Evolutionary conservation across 2,113 vertebrate species (phyloP), one percentile per base, ranked within the genome.

Genomic region (Pteropus alecto): DNA sequence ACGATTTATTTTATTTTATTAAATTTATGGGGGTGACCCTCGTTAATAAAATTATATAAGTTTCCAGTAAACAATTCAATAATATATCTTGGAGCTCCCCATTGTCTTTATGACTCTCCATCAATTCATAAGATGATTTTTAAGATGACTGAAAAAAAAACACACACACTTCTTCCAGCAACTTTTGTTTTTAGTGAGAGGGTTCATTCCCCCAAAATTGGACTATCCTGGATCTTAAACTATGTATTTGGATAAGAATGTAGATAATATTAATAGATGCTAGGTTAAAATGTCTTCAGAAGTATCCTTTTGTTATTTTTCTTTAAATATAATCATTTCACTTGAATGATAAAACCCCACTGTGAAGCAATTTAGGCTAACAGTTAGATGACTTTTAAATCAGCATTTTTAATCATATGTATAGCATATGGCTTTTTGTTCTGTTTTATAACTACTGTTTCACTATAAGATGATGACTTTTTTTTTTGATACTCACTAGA

Each of bases 191-290:
- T 79, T 68, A 78, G 43, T 61, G 21, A 22, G 16, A 91, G 0
- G 6, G 5, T 43, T 90, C 61, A 70, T 88, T 74, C 70, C 70
- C 9, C 30, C 16, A 67, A 89, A 76, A 48, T 18, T 68, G 11
- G 43, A 93, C 33, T 46, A n/a, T 28, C 19, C n/a, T 77, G 76
- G 58, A 94, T 61, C 63, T 79, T 97, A 97, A 95, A 97, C 30
- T 2, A 38, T 68, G 15, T 93, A 93, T 98, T 98, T 98, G 97
- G 87, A 97, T 83, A 98, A 96, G 30, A 97, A 92, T 81, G 46
- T 46, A 95, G 87, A 92, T 97, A 89, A 97, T 96, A 91, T 96
- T 96, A 83, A 83, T 83, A 96, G 61, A 90, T 97, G 81, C 41
- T 78, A 97, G 65, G 43, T 94, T 46, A 93, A 95, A 98, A 94